These are phyloP conservation scores for Laothoe populi DNA, from an alignment of 2,888 invertebrate genomes.

Conservation along the genomic window DNA sequence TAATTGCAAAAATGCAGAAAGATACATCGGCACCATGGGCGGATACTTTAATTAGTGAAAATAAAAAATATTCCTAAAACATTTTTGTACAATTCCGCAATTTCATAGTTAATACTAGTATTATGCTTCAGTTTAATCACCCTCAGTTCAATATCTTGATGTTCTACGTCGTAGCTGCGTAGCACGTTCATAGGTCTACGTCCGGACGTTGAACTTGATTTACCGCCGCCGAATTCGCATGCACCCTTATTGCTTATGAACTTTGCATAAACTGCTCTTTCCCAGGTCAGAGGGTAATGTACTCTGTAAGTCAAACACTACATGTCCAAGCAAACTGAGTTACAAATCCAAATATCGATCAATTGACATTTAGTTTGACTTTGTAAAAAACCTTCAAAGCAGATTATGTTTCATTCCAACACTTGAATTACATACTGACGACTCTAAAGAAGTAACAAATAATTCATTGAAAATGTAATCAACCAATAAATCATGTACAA, in stretches of 20 bases:
- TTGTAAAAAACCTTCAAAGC: neutral
- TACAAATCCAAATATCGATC: neutral
- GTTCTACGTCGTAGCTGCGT: constrained; percentile 79
- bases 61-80: no score
- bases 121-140: neutral
- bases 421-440: neutral
- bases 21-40: no score
- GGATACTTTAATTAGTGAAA: no score
- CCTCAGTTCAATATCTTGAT: constrained; percentile 48
- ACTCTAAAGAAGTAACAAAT: neutral
- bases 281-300: constrained; percentile 66
- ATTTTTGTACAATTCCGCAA: no score
- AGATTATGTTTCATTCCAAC: neutral
- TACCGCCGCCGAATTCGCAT: constrained; percentile 69
- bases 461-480: neutral
- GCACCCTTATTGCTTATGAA: constrained; percentile 60
- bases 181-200: constrained; percentile 73
- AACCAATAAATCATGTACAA: neutral
- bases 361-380: neutral
- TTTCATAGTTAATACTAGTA: no score
- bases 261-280: constrained; percentile 57
- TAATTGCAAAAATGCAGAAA: no score
- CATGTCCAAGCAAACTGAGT: neutral
- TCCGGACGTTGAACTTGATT: constrained; percentile 71
- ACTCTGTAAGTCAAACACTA: constrained; percentile 41